phyloP scores from a whole-genome alignment of 2,888 invertebrate genomes.

The Parnassius apollo region DNA sequence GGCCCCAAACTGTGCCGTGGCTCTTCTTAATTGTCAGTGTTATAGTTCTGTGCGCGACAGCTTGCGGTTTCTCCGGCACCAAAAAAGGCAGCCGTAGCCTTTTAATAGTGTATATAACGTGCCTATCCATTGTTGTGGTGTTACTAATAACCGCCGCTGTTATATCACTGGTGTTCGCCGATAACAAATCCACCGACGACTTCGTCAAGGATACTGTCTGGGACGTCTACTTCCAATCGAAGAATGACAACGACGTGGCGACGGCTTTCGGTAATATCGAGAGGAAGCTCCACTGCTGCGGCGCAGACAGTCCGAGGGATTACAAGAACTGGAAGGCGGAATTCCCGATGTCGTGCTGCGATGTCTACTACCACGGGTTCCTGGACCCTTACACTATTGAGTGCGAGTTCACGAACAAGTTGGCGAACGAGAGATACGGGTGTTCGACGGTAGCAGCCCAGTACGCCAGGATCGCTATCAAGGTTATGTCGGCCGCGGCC shows the following conservation, averaged over 20 bases:
- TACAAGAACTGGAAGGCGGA: constrained; percentile 64
- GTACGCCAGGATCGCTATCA: constrained; percentile 59
- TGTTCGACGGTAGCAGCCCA: constrained; percentile 62
- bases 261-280: constrained; percentile 56
- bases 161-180: constrained; percentile 60
- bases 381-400: constrained; percentile 57
- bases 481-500: constrained; percentile 52
- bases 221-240: constrained; percentile 64
- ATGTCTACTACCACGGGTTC: constrained; percentile 64
- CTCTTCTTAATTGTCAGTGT: constrained; percentile 60
- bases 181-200: constrained; percentile 54
- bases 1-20: constrained; percentile 74
- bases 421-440: constrained; percentile 69
- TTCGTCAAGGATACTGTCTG: constrained; percentile 68
- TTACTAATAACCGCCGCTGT: constrained; percentile 49
- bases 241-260: constrained; percentile 49
- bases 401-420: constrained; percentile 66
- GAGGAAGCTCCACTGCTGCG: constrained; percentile 67
- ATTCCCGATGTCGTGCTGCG: constrained; percentile 70
- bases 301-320: constrained; percentile 64
- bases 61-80: constrained; percentile 61
- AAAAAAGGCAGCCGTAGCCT: constrained; percentile 52
- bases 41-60: constrained; percentile 53
- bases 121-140: constrained; percentile 48
- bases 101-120: constrained; percentile 49